Base-by-base conservation (phyloP, 2,113 vertebrate species). In the Manacus vitellinus region DNA sequence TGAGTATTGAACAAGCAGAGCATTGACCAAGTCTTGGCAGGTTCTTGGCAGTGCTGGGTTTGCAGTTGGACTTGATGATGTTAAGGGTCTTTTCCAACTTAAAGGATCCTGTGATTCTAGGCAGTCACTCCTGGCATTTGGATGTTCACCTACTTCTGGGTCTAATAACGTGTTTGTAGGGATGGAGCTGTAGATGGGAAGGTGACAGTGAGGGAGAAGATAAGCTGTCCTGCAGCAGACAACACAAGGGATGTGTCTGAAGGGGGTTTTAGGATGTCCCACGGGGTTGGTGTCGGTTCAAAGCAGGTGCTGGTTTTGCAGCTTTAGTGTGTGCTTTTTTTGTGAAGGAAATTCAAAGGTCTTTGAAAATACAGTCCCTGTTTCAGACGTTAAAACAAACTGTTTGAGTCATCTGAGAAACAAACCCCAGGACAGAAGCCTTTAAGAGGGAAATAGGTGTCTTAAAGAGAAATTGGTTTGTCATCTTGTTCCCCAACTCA, bases 341-440 rank as follows among this genome's bases (percentile, higher is more conserved):
- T 22, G 39, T 67, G 68, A 51, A 49, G 39, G 51, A 18, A 62
- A 54, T 54, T 6, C 7, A 66, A 70, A 71, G n/a, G 5, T 62
- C 37, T 56, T 74, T 51, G 37, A 73, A 85, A 63, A 71, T 11
- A 31, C 0, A 0, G 4, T 28, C 3, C 1, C 6, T 84, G 24
- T 72, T 83, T 68, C 27, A 81, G 80, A 14, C 31, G 17, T 30
- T 59, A 30, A 43, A 22, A 23, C 15, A 58, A n/a, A 17, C 8
- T 56, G 30, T 44, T 88, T 5, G 28, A n/a, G 24, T 46, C 39
- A 8, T 37, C 30, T 43, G 4, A 75, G 24, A 5, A 41, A 37
- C 22, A 79, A 63, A 39, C 46, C 6, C 19, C 33, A 51, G 61
- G 43, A 56, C 33, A 61, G 15, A 15, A 2, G 2, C 8, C 11